Evolutionary conservation across 2,888 invertebrate species (phyloP), one percentile per base, ranked within the genome.

Genomic region (Psococerastis gibbosa): DNA sequence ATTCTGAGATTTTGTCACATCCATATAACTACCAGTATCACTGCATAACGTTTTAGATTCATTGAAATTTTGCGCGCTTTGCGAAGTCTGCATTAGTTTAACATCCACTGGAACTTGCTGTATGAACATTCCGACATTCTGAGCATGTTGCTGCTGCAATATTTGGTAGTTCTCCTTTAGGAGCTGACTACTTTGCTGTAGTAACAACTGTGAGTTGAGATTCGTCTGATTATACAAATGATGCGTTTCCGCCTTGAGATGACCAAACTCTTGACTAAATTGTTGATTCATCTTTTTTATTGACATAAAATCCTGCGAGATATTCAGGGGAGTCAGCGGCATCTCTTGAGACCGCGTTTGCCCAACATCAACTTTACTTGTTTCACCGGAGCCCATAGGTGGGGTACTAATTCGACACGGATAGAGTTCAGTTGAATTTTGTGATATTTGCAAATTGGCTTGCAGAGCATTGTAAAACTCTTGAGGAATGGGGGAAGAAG

Each of bases 391-490:
- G n/a, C 22, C 20, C 5, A 20, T 18, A 9, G 17, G 38, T 13
- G 38, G 38, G 3, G 38, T 38, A 17, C 18, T 20, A 20, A 22
- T n/a, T 11, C 38, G 15, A 3, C 17, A 15, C 5, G 38, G 20
- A 17, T 20, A 20, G 13, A 38, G 15, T 11, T 38, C 38, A 3
- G 38, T 13, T 13, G 38, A 38, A 11, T 38, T 38, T 15, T 38
- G 38, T 20, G 38, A 38, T 9, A 38, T 38, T 38, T 38, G 38
- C n/a, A 38, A 20, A 38, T 38, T 38, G 17, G 22, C 22, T 38
- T 38, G 38, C n/a, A 38, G 38, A 38, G 38, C 38, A 20, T 38
- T 38, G 38, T 38, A 38, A 18, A 38, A 38, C 13, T 38, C 38
- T 38, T 38, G 38, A 5, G 38, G 38, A 17, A 38, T 38, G 8